phyloP scores from a whole-genome alignment of 2,113 vertebrate species.

The Heterocephalus glaber region DNA sequence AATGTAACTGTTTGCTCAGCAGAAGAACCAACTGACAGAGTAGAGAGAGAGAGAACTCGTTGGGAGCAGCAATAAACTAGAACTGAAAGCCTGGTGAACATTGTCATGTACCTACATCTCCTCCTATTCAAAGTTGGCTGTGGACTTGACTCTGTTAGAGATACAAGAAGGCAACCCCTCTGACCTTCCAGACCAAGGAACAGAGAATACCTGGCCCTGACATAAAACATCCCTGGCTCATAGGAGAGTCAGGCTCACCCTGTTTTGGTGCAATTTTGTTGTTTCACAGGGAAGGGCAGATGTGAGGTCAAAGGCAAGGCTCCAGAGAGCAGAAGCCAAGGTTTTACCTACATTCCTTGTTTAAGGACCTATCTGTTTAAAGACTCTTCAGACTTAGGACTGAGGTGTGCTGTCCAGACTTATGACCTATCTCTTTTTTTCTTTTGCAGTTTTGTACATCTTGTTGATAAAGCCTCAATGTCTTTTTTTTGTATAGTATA shows the following conservation, averaged over 20 bases:
- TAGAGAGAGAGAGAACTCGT: not conserved
- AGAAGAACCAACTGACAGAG: not conserved
- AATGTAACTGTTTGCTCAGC: not conserved
- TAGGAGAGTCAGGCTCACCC: not conserved
- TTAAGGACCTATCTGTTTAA: not conserved
- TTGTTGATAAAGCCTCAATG: not conserved
- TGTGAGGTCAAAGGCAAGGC: not conserved
- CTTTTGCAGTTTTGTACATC: not conserved
- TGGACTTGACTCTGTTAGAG: not conserved
- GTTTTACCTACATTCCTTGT: not conserved
- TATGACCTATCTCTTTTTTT: not conserved
- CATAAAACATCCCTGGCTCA: not conserved
- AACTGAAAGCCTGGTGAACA: not conserved
- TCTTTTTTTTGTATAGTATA: not conserved
- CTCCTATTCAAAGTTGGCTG: accelerated
- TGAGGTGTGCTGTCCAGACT: not conserved
- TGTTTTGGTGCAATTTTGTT: not conserved
- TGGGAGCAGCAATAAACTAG: not conserved
- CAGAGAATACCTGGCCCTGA: not conserved
- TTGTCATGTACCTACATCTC: not conserved
- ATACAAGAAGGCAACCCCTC: not conserved
- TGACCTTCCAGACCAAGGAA: not conserved
- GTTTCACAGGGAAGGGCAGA: not conserved
- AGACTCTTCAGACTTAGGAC: not conserved
- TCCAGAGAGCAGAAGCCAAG: not conserved